These are phyloP conservation scores for Callyntrura sp. DNA, from an alignment of 2,888 invertebrate species.

Conservation along the genomic window DNA sequence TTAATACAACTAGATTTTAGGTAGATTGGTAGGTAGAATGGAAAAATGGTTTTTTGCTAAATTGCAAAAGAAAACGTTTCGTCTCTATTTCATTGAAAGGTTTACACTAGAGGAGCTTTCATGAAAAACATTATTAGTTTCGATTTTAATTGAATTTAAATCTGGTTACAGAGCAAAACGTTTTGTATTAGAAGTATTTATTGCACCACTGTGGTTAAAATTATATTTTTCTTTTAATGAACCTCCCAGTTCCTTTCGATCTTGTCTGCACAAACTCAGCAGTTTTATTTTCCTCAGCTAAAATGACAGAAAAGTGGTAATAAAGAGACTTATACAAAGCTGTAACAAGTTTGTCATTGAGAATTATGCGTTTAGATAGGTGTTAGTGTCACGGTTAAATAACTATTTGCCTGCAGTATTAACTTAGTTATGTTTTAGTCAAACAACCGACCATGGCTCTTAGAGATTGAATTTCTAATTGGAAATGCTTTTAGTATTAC, in stretches of 20 bases:
- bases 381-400: constrained; percentile 40
- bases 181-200: too few relatives aligned
- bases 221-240: too few relatives aligned
- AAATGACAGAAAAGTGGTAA: not conserved
- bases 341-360: constrained; percentile 9
- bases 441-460: constrained; percentile 18
- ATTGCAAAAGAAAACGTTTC: too few relatives aligned
- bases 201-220: too few relatives aligned
- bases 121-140: too few relatives aligned
- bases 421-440: constrained; percentile 57
- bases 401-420: constrained; percentile 65
- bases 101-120: not conserved
- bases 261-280: not conserved
- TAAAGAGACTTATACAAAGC: constrained; percentile 30
- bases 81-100: too few relatives aligned
- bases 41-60: too few relatives aligned
- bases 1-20: too few relatives aligned
- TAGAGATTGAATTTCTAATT: constrained; percentile 40
- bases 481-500: constrained; percentile 50
- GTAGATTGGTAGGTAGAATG: too few relatives aligned
- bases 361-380: not conserved
- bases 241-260: constrained; percentile 10
- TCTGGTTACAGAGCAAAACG: too few relatives aligned
- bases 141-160: too few relatives aligned
- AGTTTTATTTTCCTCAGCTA: constrained; percentile 7